These are phyloP conservation scores for Lepus timidus DNA, from an alignment of 2,113 vertebrate genomes.

Conservation along the genomic window DNA sequence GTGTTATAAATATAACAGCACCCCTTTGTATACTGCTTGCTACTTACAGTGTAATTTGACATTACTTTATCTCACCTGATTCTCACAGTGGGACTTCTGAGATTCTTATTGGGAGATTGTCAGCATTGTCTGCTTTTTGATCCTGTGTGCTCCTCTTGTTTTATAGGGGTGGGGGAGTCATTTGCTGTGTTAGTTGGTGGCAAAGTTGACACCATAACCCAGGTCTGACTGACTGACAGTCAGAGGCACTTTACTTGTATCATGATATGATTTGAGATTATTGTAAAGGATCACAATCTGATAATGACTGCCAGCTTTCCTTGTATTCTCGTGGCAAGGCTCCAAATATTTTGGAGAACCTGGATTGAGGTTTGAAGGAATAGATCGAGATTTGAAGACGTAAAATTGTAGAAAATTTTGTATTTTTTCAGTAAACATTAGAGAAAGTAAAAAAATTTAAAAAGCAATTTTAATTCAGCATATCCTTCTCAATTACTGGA, in stretches of 20 bases:
- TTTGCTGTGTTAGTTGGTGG: neutral
- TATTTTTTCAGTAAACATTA: slow-evolving; percentile 34
- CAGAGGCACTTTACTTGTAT: slow-evolving; percentile 53
- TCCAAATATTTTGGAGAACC: slow-evolving; percentile 11
- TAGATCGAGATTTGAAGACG: slow-evolving; percentile 50
- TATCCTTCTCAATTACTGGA: neutral
- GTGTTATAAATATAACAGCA: neutral
- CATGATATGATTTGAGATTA: slow-evolving; percentile 31
- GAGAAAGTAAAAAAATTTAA: slow-evolving; percentile 41
- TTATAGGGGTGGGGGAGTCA: neutral
- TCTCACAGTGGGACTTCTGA: neutral
- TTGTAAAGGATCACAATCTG: slow-evolving; percentile 47
- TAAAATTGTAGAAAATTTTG: slow-evolving; percentile 53
- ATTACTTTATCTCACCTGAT: neutral
- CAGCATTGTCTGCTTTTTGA: neutral
- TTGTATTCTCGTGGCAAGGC: slow-evolving; percentile 56
- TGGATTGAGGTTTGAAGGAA: slow-evolving; percentile 6
- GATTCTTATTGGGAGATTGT: neutral
- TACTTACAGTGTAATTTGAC: neutral
- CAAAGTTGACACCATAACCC: neutral
- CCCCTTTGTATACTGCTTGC: neutral
- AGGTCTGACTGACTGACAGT: neutral
- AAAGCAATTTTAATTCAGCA: slow-evolving; percentile 31
- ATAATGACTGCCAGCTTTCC: slow-evolving; percentile 74
- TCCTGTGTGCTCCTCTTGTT: neutral